These are phyloP conservation scores for Thera britannica DNA, from an alignment of 2,888 invertebrate species.

Conservation along the genomic window DNA sequence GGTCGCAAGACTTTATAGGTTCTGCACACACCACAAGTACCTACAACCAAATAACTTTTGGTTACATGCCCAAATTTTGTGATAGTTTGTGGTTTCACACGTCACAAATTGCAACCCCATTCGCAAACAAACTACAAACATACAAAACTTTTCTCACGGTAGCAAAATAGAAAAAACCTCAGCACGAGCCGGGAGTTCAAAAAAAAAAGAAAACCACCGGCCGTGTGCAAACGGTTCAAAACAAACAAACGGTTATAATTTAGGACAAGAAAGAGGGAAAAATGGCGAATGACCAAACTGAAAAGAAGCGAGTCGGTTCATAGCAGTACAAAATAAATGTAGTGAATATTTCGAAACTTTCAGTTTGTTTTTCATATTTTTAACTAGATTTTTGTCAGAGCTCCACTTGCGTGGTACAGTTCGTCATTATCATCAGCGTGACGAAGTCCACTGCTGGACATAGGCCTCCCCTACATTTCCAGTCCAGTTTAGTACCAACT, in stretches of 20 bases:
- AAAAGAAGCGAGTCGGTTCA: not conserved
- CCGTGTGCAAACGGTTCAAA: conserved; percentile 10
- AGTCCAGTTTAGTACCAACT: too few relatives aligned
- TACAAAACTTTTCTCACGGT: not conserved
- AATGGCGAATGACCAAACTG: conserved; percentile 21
- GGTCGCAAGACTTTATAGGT: too few relatives aligned
- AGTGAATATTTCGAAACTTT: not conserved
- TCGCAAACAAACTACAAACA: not conserved
- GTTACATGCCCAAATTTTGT: too few relatives aligned
- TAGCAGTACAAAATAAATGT: not conserved
- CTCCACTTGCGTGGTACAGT: too few relatives aligned
- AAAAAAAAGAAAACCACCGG: conserved; percentile 21
- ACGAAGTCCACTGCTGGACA: too few relatives aligned
- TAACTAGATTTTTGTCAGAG: too few relatives aligned
- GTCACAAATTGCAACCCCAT: too few relatives aligned
- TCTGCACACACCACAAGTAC: too few relatives aligned
- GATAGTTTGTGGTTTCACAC: too few relatives aligned
- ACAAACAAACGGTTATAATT: conserved; percentile 20
- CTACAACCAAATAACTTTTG: too few relatives aligned
- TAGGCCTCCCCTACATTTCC: too few relatives aligned
- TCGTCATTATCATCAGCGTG: too few relatives aligned
- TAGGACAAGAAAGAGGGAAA: conserved; percentile 14
- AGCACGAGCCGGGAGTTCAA: conserved; percentile 1
- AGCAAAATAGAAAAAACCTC: not conserved
- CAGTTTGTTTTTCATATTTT: not conserved